Evolutionary conservation across 2,888 invertebrate species (phyloP).

Genomic region (Temnothorax unifasciatus): DNA sequence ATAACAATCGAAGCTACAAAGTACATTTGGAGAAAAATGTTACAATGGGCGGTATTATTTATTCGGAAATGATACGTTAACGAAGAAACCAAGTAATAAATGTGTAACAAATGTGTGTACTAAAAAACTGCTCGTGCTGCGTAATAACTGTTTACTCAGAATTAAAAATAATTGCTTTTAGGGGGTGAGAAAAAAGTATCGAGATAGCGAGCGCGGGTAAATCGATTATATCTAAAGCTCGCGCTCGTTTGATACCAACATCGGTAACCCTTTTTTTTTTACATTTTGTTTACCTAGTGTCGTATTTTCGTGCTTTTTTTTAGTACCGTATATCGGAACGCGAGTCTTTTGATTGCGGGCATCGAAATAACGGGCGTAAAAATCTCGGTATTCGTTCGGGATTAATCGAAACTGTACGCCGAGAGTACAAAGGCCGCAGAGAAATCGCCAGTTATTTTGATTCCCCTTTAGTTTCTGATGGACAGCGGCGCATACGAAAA

Average conservation of each 20-base stretch:
- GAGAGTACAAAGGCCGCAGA: slow-evolving; percentile 45
- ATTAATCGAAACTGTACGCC: slow-evolving; percentile 51
- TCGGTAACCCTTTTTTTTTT: background rate
- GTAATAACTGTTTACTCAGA: slow-evolving; percentile 36
- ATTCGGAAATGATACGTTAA: background rate
- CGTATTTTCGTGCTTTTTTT: slow-evolving; percentile 33
- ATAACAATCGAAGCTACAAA: no score
- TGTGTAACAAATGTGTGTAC: background rate
- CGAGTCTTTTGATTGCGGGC: slow-evolving; percentile 55
- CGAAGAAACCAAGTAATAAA: background rate
- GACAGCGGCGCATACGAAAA: slow-evolving; percentile 50
- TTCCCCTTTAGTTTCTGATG: slow-evolving; percentile 55
- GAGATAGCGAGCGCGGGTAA: slow-evolving; percentile 11
- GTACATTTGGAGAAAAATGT: no score
- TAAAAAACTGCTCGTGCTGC: no score
- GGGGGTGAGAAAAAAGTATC: slow-evolving; percentile 1
- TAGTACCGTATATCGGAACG: slow-evolving; percentile 33
- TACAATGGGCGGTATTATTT: no score
- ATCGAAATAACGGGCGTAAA: slow-evolving; percentile 52
- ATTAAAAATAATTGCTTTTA: slow-evolving; percentile 45
- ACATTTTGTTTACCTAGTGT: slow-evolving; percentile 12
- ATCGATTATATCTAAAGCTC: slow-evolving; percentile 37
- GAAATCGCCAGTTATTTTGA: slow-evolving; percentile 53
- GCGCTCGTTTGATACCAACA: slow-evolving; percentile 27
- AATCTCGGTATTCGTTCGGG: slow-evolving; percentile 48